These are phyloP conservation scores for Lemur catta DNA, from an alignment of 2,797 vertebrate genomes.

Conservation along the genomic window DNA sequence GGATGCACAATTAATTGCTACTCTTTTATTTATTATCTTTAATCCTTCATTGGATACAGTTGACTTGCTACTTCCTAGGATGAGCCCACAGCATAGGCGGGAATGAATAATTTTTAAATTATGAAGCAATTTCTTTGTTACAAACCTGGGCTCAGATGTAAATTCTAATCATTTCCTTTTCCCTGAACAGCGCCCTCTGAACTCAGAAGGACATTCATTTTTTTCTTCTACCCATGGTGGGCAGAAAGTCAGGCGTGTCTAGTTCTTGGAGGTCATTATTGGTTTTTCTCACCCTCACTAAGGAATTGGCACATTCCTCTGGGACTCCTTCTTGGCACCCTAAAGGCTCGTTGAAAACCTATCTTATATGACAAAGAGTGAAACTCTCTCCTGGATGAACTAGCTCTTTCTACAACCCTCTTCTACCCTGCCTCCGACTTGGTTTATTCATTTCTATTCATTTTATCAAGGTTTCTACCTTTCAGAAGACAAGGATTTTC, in stretches of 20 bases:
- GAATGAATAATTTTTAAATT: conserved; percentile 83
- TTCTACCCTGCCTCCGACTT: background rate
- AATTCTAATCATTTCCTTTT: conserved; percentile 52
- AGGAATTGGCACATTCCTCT: background rate
- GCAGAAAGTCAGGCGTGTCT: background rate
- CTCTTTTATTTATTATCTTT: conserved; percentile 82
- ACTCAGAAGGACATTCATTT: background rate
- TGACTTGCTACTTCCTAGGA: conserved; percentile 76
- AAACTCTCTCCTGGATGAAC: background rate
- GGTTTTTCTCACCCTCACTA: background rate
- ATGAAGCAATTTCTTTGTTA: conserved; percentile 78
- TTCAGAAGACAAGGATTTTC: background rate
- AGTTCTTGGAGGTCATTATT: background rate
- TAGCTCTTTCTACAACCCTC: background rate
- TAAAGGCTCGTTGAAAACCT: background rate
- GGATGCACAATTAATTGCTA: conserved; percentile 79
- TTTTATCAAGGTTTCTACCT: background rate
- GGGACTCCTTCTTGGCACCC: background rate
- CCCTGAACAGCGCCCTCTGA: background rate
- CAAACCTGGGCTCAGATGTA: conserved; percentile 46
- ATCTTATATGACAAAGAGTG: background rate
- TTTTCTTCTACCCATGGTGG: background rate
- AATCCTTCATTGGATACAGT: conserved; percentile 80
- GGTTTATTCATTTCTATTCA: background rate
- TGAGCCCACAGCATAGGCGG: conserved; percentile 47